Evolutionary conservation across 2,888 invertebrate species (phyloP).

Genomic region (Tinea pellionella): DNA sequence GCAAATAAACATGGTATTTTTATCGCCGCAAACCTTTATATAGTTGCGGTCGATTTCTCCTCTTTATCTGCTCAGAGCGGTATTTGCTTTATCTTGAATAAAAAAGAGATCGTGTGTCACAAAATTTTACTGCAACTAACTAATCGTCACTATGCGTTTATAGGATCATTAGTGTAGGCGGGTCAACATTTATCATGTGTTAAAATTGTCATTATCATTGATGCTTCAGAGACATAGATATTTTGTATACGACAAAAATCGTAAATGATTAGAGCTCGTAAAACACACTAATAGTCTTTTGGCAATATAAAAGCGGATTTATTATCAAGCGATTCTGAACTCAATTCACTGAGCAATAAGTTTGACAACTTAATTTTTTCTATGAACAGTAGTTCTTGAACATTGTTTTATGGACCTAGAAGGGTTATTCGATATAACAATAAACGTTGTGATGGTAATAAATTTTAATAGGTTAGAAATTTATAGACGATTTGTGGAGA

Average conservation of each 20-base stretch:
- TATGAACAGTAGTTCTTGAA: conserved; percentile 39
- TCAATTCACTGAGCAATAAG: conserved; percentile 38
- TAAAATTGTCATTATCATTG: background rate
- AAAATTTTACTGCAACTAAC: conserved; percentile 38
- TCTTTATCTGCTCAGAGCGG: conserved; percentile 62
- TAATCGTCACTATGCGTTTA: conserved; percentile 18
- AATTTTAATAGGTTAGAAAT: conserved; percentile 63
- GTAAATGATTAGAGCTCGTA: conserved; percentile 47
- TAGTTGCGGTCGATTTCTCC: conserved; percentile 68
- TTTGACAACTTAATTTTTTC: conserved; percentile 31
- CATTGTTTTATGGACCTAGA: conserved; percentile 50
- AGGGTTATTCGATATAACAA: conserved; percentile 50
- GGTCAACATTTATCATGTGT: background rate
- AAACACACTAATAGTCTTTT: conserved; percentile 45
- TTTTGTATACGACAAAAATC: background rate
- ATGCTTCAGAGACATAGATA: background rate
- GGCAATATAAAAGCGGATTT: conserved; percentile 34
- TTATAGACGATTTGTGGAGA: conserved; percentile 57
- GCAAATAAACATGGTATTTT: conserved; percentile 70
- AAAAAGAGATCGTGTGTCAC: conserved; percentile 36
- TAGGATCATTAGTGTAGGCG: background rate
- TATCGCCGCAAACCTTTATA: conserved; percentile 68
- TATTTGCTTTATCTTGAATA: conserved; percentile 55
- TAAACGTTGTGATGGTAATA: conserved; percentile 55
- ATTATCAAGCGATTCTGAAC: conserved; percentile 18